A percentile compares a stretch with the other conserved stretches of the same genome.
Conservation (phyloP, 2,113 vertebrate genomes). For the Mionectes macconnelli region DNA sequence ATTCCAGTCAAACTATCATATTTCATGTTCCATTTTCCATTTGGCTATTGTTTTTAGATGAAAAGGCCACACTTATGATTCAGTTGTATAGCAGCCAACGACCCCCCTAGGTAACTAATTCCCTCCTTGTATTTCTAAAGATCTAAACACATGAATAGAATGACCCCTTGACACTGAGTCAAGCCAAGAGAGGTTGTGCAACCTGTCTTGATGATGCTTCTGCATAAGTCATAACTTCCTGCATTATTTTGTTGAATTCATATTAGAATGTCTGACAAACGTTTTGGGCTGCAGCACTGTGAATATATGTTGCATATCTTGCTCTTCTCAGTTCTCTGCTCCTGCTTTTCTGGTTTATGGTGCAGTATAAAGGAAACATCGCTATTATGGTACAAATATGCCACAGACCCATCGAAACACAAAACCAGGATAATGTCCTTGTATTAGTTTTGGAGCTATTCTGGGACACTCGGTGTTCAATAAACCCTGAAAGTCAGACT, state of each 20-base stretch:
- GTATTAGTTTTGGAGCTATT: background rate
- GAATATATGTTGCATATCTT: accelerated
- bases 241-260: background rate
- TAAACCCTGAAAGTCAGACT: background rate
- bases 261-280: background rate
- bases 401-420: background rate
- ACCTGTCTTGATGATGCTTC: background rate
- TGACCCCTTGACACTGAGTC: background rate
- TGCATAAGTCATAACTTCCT: background rate
- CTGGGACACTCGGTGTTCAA: background rate
- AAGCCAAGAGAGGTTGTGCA: background rate
- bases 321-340: background rate
- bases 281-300: background rate
- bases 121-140: background rate
- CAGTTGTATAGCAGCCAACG: background rate
- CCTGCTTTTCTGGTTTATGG: background rate
- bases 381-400: background rate
- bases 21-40: background rate
- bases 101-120: background rate
- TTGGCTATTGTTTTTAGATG: background rate
- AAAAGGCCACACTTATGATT: background rate
- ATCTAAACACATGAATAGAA: background rate
- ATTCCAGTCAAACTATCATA: background rate
- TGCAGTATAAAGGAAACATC: background rate
- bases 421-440: background rate